phyloP scores from a whole-genome alignment of 1,140 invertebrate species.

The Phthorimaea operculella region DNA sequence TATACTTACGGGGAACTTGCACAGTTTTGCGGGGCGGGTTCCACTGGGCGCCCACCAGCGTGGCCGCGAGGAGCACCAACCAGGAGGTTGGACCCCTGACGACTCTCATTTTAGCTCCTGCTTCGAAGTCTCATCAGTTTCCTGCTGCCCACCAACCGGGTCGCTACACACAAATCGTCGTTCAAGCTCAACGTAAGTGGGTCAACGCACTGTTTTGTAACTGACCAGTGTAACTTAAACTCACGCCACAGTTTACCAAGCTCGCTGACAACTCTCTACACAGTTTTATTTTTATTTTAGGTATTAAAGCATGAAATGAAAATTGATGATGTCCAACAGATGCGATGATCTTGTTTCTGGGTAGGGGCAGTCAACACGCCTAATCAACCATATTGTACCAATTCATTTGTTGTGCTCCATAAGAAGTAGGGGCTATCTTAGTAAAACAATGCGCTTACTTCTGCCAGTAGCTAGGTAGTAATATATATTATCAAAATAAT shows the following conservation, averaged over 20 bases:
- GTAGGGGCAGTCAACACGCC: no score
- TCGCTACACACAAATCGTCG: not conserved
- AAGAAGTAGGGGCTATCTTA: no score
- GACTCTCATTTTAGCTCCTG: constrained; percentile 25
- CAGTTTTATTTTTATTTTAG: not conserved
- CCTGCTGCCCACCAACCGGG: not conserved
- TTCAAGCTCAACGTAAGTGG: no score
- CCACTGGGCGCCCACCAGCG: constrained; percentile 16
- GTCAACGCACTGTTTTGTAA: constrained; percentile 2
- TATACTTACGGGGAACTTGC: constrained; percentile 37
- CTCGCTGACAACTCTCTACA: not conserved
- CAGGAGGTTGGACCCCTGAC: constrained; percentile 19
- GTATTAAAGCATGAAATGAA: not conserved
- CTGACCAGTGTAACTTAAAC: not conserved
- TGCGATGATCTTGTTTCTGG: no score
- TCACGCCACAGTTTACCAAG: no score
- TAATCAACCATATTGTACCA: no score
- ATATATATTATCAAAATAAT: no score
- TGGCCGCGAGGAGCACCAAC: constrained; percentile 8
- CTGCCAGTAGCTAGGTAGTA: no score
- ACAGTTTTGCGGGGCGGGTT: constrained; percentile 20
- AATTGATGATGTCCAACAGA: no score
- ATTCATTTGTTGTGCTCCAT: no score
- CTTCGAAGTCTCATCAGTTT: not conserved
- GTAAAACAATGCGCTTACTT: no score